Conservation (phyloP, 2,888 invertebrate genomes). For the Drosophila demipolita region DNA sequence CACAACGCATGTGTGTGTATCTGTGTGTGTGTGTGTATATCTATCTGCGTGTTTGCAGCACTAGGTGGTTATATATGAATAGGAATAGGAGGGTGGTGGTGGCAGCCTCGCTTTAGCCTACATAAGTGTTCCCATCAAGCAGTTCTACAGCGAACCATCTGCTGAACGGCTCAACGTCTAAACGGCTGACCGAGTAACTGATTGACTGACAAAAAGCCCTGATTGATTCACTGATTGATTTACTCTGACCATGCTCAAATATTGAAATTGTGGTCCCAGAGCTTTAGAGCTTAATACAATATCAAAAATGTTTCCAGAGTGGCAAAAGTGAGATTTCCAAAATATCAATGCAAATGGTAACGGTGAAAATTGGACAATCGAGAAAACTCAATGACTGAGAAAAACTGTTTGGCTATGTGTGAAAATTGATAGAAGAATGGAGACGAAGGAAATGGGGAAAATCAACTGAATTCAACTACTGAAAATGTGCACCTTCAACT, state of each 20-base stretch:
- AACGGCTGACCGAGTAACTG: constrained; percentile 12
- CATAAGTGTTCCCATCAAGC: constrained; percentile 15
- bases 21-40: not conserved
- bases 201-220: constrained; percentile 10
- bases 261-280: not conserved
- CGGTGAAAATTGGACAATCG: not conserved
- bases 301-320: not conserved
- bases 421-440: not conserved
- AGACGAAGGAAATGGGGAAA: not conserved
- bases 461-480: not conserved
- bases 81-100: not conserved
- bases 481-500: not conserved
- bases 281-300: not conserved
- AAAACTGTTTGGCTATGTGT: not conserved
- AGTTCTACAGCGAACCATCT: constrained; percentile 7
- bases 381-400: not conserved
- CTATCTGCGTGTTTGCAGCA: not conserved
- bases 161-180: not conserved
- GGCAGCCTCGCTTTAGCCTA: not conserved
- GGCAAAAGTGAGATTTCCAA: not conserved
- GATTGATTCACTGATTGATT: constrained; percentile 17
- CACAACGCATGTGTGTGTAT: not conserved
- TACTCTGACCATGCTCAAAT: constrained; percentile 5
- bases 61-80: not conserved
- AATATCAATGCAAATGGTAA: constrained; percentile 1